Evolutionary conservation across 2,113 vertebrate species (phyloP).

Genomic region (Sialia sialis): DNA sequence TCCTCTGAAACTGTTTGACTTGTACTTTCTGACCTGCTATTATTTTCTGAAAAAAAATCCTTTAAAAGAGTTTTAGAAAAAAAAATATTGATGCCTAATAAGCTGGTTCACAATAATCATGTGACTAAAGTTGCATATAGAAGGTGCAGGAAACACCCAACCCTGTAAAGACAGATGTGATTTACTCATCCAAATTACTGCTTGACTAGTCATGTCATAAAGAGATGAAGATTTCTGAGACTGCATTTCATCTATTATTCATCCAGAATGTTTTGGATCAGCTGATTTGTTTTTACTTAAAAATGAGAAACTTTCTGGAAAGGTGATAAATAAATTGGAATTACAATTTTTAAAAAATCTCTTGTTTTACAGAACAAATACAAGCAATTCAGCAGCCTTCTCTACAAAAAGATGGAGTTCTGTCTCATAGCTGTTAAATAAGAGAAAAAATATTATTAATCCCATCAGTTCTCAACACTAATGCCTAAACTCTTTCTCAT

Average conservation of each 20-base stretch:
- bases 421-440: not conserved
- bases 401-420: not conserved
- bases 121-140: accelerated
- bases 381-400: not conserved
- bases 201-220: not conserved
- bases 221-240: not conserved
- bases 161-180: not conserved
- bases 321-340: not conserved
- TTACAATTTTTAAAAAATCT: not conserved
- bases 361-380: not conserved
- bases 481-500: not conserved
- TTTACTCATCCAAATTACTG: not conserved
- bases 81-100: not conserved
- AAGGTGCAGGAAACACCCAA: not conserved
- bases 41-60: not conserved
- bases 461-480: not conserved
- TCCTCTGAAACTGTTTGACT: not conserved
- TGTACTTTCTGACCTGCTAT: not conserved
- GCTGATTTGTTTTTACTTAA: not conserved
- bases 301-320: not conserved
- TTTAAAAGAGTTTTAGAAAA: not conserved
- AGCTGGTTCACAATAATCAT: not conserved
- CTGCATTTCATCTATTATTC: not conserved
- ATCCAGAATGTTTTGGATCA: not conserved
- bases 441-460: not conserved